These are phyloP conservation scores for Ecliptopera silaceata DNA, from an alignment of 2,888 invertebrate species.

Conservation along the genomic window DNA sequence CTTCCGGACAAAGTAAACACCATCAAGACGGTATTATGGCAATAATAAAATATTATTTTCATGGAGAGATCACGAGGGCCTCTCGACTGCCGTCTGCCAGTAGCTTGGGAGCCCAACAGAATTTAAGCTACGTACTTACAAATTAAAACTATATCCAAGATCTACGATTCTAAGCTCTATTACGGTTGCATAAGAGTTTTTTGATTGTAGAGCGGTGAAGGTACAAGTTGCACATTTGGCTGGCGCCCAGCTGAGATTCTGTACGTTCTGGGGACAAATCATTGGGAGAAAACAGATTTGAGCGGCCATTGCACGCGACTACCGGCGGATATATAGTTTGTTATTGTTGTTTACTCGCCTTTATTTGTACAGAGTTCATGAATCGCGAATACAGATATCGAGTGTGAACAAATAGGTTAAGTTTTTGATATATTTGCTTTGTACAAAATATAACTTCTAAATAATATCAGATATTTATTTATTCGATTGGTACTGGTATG, in stretches of 20 bases:
- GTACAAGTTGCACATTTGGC: slow-evolving; percentile 74
- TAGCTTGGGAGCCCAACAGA: slow-evolving; percentile 60
- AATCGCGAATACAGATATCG: slow-evolving; percentile 37
- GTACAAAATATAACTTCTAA: neutral
- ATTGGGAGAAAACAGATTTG: slow-evolving; percentile 80
- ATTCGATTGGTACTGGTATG: too few species aligned
- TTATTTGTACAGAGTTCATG: slow-evolving; percentile 47
- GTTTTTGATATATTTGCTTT: slow-evolving; percentile 20
- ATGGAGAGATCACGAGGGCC: slow-evolving; percentile 67
- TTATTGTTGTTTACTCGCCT: slow-evolving; percentile 60
- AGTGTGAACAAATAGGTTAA: slow-evolving; percentile 40
- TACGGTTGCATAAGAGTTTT: slow-evolving; percentile 26
- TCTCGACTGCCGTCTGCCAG: slow-evolving; percentile 58
- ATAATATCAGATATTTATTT: too few species aligned
- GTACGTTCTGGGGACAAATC: slow-evolving; percentile 78
- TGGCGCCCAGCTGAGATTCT: slow-evolving; percentile 74
- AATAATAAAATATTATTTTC: slow-evolving; percentile 76
- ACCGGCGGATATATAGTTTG: slow-evolving; percentile 61
- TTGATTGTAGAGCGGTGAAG: slow-evolving; percentile 33
- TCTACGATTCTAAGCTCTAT: slow-evolving; percentile 43
- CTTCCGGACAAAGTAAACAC: slow-evolving; percentile 49
- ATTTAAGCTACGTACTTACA: slow-evolving; percentile 67
- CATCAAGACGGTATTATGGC: slow-evolving; percentile 56
- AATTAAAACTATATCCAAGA: slow-evolving; percentile 30
- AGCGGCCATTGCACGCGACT: slow-evolving; percentile 65